Evolutionary conservation across 2,888 invertebrate species (phyloP), one percentile per base, ranked within the genome.

Genomic region (Chouioia cunea): DNA sequence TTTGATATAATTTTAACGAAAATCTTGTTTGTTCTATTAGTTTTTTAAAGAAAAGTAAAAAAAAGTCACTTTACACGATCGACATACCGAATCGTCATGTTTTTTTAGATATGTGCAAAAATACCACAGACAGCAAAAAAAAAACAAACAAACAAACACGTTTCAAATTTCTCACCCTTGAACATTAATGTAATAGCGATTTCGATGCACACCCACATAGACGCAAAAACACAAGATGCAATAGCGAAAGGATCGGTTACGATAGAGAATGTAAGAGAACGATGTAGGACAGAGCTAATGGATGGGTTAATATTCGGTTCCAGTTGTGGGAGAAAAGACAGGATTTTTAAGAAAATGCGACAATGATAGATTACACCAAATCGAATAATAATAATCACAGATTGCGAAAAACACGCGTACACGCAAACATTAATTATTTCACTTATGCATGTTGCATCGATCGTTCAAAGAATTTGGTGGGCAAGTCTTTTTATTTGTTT

Each of bases 341-440:
- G 54, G 65, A 73, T 69, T 73, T 70, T 70, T 53, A 44, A 68
- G n/a, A 54, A 48, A 65, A 68, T 69, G 53, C 20, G 65, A 57
- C 36, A 52, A 71, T 23, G 65, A 72, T 67, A 72, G 71, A 64
- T 48, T 66, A 62, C 62, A 73, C 47, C 54, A 73, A 68, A 66
- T 64, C 50, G 65, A 71, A 66, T 71, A 74, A 74, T 74, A 65
- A 71, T 74, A 64, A 69, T 74, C 71, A 74, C 71, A 66, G 73
- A 71, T 74, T 68, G 69, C 69, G 16, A 69, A 59, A 69, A 65
- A 44, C 67, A 73, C 70, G 66, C 54, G 63, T 36, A 74, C 71
- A 56, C 71, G 54, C 71, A 59, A 71, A 73, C 57, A 64, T 57
- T 20, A 65, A 66, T 66, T 62, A 67, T 48, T 59, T 64, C 36